Base-by-base conservation (phyloP, 1,140 invertebrate species). In the Sycophaga agraensis region DNA sequence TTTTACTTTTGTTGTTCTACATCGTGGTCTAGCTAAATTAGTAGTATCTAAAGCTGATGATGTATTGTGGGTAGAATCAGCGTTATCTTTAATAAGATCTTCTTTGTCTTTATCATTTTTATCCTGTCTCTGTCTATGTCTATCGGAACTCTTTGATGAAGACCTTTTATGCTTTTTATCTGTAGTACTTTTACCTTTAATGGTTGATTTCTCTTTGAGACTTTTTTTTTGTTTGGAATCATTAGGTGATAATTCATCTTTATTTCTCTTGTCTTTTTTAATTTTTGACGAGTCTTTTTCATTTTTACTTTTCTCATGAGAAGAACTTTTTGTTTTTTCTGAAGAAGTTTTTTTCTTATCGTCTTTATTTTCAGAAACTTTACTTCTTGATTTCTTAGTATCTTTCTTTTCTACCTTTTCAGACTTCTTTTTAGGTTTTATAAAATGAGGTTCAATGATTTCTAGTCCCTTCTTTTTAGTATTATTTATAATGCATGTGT, bases 381-480 rank as follows among this genome's bases (percentile, higher is more conserved):
- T 31, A 43, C 14, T 11, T 34, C 43, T 59, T 34, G 48, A 34
- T 16, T 34, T 22, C 1, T 58, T 49, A 14, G 19, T n/a, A 5
- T 59, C 24, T 50, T 37, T 55, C n/a, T 43, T 42, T n/a, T 34
- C 8, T 9, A 7, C 1, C 22, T 17, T 40, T 50, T 17, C 9
- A n/a, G 1, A 8, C 34, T 40, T 56, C 7, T 42, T 40, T 37
- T 60, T 65, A 6, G 43, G 19, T 49, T 59, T 64, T 11, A 64
- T 65, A 59, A 58, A 49, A 17, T 59, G 55, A 7, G 56, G 55
- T 35, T 64, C 55, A 40, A 53, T 48, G 9, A 64, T 59, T 64
- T 59, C 49, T 16, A 46, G 40, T 4, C 42, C 56, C 40, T 53
- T 64, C 8, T 24, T 64, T 35, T 39, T 57, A 0, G 16, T n/a